A percentile compares a stretch with the other conserved stretches of the same genome.
Conservation (phyloP, 1,140 invertebrate species). For the Brachystomella parvula region DNA sequence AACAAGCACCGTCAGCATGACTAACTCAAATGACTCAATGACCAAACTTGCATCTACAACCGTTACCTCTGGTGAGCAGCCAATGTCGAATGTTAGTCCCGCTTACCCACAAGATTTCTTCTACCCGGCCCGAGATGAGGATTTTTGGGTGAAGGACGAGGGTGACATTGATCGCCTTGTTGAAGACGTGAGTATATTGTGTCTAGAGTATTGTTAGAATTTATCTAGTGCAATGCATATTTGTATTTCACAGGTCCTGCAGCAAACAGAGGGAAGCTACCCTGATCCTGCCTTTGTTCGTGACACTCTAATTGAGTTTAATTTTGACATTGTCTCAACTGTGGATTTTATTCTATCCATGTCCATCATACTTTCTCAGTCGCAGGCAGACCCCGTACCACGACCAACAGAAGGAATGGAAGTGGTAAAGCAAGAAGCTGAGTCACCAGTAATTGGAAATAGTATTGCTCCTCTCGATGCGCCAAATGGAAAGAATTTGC, state of each 20-base stretch:
- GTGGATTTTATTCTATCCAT: conserved; percentile 21
- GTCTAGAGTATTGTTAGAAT: too few species aligned
- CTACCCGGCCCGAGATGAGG: conserved; percentile 25
- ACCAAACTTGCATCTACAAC: background rate
- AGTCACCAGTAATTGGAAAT: background rate
- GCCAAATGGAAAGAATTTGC: background rate
- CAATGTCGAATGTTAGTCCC: conserved; percentile 8
- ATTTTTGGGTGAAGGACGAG: conserved; percentile 32
- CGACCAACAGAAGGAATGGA: background rate
- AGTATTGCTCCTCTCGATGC: background rate
- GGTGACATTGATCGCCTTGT: conserved; percentile 34
- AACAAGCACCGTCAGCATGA: conserved; percentile 2
- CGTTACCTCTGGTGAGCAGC: conserved; percentile 6
- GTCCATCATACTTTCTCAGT: background rate
- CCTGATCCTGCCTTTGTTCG: conserved; percentile 33
- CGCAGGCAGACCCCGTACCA: background rate
- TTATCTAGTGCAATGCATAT: too few species aligned
- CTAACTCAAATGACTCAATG: background rate
- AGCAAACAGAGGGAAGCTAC: conserved; percentile 33
- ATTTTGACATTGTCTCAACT: conserved; percentile 30
- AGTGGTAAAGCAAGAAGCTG: background rate
- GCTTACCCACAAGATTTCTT: conserved; percentile 5
- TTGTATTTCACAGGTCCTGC: too few species aligned
- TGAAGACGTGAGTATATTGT: too few species aligned
- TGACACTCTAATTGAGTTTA: conserved; percentile 30